These are phyloP conservation scores for Saguinus midas DNA, from an alignment of 2,113 vertebrate genomes.

Conservation along the genomic window DNA sequence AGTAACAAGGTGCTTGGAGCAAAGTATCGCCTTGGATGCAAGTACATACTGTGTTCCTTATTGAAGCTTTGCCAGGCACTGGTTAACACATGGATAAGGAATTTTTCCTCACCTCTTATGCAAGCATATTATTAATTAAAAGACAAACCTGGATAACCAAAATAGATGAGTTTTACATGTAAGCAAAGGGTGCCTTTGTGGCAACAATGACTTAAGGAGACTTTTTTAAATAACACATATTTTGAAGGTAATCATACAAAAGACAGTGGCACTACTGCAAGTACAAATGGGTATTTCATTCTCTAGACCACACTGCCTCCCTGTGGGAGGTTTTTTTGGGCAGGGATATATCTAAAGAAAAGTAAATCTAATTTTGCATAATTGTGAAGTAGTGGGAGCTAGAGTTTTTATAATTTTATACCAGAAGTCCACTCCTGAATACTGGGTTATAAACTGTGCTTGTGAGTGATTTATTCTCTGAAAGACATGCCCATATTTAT, in stretches of 20 bases:
- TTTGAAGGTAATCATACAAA: not conserved
- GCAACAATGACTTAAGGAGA: not conserved
- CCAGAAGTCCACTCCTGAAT: not conserved
- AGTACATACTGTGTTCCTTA: fast-evolving
- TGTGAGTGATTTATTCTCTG: not conserved
- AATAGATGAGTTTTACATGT: not conserved
- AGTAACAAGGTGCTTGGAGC: not conserved
- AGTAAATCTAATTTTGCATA: not conserved
- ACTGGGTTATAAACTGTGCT: not conserved
- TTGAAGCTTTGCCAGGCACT: too few relatives aligned
- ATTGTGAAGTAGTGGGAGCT: not conserved
- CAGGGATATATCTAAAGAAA: not conserved
- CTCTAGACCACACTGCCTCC: slow-evolving; percentile 73
- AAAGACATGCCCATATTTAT: not conserved
- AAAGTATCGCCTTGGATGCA: not conserved
- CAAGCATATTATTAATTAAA: not conserved
- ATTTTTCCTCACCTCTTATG: not conserved
- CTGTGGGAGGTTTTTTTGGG: slow-evolving; percentile 61
- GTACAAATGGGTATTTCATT: not conserved
- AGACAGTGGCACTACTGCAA: not conserved
- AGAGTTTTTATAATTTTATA: not conserved
- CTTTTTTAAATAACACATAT: not conserved
- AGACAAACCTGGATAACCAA: not conserved
- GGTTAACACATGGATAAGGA: too few relatives aligned
- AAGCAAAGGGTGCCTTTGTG: not conserved